Evolutionary conservation across 2,888 invertebrate genomes (phyloP), one percentile per base, ranked within the genome.

Genomic region (Anoncus sp.): DNA sequence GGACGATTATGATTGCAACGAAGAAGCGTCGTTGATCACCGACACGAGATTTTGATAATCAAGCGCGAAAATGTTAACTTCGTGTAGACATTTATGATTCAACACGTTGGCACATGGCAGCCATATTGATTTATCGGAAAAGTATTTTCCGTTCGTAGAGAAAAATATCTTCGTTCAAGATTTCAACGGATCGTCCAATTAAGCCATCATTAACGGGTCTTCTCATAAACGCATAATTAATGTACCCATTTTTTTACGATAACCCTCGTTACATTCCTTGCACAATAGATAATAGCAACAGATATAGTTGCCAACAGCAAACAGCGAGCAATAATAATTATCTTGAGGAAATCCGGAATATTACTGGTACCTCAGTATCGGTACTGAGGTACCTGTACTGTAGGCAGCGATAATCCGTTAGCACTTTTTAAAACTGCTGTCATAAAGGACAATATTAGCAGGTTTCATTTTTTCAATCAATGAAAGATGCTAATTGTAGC

Each of bases 11-110:
- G 35, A 31, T 31, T 31, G 31, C 4, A 31, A 31, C 3, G 31
- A 31, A 3, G 53, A 35, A 53, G 51, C 24, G 27, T 51, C 66
- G 49, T 66, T 66, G 27, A 53, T 5, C 65, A 51, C 49, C 31
- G 7, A 31, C 31, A 31, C 66, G n/a, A 51, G 35, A 43, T 53
- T 66, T 16, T 14, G 7, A 51, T 66, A 60, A 66, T 22, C 40
- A 51, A 47, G 31, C 49, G 6, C n/a, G 14, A 59, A 35, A n/a
- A 55, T 12, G 9, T 55, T 35, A 10, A 31, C 31, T 5, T 7
- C 4, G 7, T 31, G 3, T 7, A 5, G 7, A 31, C 55, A 16
- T 16, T 3, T 16, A 49, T 59, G 18, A 65, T 47, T 31, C 4
- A 35, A 16, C 16, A 10, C 16, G n/a, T 22, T n/a, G 55, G 31